Percentiles rank a stretch among this genome's conserved stretches.
Evolutionary conservation across 2,888 invertebrate species (phyloP).

Genomic region (Dinocampus coccinellae): DNA sequence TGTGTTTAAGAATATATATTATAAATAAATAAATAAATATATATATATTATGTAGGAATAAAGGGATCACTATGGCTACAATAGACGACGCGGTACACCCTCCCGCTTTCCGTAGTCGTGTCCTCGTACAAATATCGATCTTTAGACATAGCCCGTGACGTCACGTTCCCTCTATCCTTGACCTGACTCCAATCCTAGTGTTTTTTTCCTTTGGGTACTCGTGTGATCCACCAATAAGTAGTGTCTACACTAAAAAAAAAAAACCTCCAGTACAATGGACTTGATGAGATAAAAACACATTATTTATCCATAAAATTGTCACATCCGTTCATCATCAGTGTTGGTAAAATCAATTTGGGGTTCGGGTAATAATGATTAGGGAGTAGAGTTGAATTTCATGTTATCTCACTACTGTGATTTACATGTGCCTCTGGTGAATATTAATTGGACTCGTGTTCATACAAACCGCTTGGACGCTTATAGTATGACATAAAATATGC

Average conservation of each 20-base stretch:
- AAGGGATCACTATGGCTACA: constrained; percentile 36
- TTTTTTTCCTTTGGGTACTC: background rate
- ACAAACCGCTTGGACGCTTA: background rate
- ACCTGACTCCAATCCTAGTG: constrained; percentile 60
- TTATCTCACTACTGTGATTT: constrained; percentile 20
- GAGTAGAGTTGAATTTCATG: background rate
- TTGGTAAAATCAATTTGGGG: background rate
- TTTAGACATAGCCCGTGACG: constrained; percentile 61
- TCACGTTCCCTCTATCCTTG: constrained; percentile 69
- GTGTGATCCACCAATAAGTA: constrained; percentile 1
- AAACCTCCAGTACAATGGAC: background rate
- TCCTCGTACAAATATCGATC: constrained; percentile 60
- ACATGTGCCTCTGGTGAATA: constrained; percentile 28
- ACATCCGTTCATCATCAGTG: background rate
- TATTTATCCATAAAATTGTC: background rate
- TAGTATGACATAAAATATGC: background rate
- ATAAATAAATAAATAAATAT: constrained; percentile 3
- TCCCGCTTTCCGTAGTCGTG: background rate
- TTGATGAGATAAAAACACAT: background rate
- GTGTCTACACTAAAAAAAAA: background rate
- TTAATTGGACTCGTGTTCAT: constrained; percentile 20
- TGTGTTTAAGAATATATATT: background rate
- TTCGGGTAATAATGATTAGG: background rate
- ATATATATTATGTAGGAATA: constrained; percentile 1
- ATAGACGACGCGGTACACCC: constrained; percentile 24